These are phyloP conservation scores for Prochilodus magdalenae DNA, from an alignment of 2,113 vertebrate genomes.

Conservation along the genomic window DNA sequence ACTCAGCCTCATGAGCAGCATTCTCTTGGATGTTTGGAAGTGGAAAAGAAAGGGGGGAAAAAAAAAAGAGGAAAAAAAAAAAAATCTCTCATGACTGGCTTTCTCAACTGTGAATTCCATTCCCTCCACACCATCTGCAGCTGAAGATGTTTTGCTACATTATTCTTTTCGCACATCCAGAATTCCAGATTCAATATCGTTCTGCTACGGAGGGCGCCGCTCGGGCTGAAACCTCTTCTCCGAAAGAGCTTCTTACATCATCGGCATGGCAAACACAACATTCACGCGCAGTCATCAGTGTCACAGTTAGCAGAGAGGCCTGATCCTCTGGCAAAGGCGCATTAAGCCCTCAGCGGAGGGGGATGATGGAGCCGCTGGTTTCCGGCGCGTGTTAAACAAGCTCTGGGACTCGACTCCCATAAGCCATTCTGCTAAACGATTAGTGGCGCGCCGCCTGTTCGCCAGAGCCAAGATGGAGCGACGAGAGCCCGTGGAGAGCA, in stretches of 20 bases:
- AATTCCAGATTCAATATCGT: background rate
- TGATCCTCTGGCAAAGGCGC: slow-evolving; percentile 31
- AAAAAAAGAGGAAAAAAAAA: background rate
- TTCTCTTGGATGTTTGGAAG: slow-evolving; percentile 16
- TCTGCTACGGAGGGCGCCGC: background rate
- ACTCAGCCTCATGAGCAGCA: slow-evolving; percentile 17
- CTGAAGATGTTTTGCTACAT: background rate
- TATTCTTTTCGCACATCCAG: background rate
- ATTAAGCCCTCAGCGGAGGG: slow-evolving; percentile 41
- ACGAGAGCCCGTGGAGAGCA: slow-evolving; percentile 47
- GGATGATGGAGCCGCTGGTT: slow-evolving; percentile 48
- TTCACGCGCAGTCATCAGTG: slow-evolving; percentile 3
- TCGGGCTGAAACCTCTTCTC: background rate
- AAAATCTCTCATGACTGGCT: background rate
- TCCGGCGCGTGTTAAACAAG: slow-evolving; percentile 50
- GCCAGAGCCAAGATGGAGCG: slow-evolving; percentile 41
- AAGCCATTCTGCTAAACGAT: slow-evolving; percentile 57
- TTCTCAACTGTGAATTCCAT: slow-evolving; percentile 23
- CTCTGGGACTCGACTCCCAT: slow-evolving; percentile 53
- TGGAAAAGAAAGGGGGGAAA: too few species aligned
- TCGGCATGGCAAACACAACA: background rate
- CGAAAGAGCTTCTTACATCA: slow-evolving; percentile 6
- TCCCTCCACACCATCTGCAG: background rate
- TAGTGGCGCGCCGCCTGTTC: slow-evolving; percentile 48
- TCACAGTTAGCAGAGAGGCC: slow-evolving; percentile 8